A percentile compares a stretch with the other conserved stretches of the same genome.
Evolutionary conservation across 2,113 vertebrate species (phyloP).

Genomic region (Salminus brasiliensis): DNA sequence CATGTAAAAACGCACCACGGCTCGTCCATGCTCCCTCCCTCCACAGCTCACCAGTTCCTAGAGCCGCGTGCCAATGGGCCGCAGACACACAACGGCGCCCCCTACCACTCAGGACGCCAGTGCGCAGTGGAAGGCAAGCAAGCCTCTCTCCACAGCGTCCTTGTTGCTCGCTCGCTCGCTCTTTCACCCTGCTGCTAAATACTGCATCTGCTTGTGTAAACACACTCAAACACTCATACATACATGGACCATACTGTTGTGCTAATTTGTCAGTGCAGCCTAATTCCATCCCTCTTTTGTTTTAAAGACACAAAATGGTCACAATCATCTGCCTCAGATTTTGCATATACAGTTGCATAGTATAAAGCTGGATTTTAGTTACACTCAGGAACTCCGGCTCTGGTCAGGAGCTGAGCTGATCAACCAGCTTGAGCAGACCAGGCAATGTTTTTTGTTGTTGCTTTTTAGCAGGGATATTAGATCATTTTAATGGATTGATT

Average conservation of each 20-base stretch:
- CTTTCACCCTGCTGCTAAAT: conserved; percentile 71
- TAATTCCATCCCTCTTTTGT: conserved; percentile 27
- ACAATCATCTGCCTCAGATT: background rate
- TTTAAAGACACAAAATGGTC: background rate
- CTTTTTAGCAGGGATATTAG: no score
- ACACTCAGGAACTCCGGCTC: no score
- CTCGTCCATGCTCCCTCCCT: conserved; percentile 85
- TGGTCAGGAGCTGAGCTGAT: no score
- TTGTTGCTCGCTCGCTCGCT: conserved; percentile 62
- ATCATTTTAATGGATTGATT: background rate
- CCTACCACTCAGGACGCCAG: conserved; percentile 98
- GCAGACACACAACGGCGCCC: conserved; percentile 95
- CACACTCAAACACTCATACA: conserved; percentile 40
- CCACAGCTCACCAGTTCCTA: conserved; percentile 90
- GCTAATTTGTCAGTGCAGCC: conserved; percentile 32
- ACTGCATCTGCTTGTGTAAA: conserved; percentile 62
- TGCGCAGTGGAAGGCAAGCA: conserved; percentile 99
- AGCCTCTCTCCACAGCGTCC: conserved; percentile 72
- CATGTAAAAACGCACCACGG: conserved; percentile 99
- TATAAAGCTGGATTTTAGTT: background rate
- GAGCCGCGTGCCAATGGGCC: conserved; percentile 87
- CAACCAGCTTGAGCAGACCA: no score
- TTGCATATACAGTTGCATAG: background rate
- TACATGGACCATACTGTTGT: conserved; percentile 44
- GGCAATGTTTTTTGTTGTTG: no score